Evolutionary conservation across 2,113 vertebrate genomes (phyloP).

Genomic region (Tiliqua scincoides): DNA sequence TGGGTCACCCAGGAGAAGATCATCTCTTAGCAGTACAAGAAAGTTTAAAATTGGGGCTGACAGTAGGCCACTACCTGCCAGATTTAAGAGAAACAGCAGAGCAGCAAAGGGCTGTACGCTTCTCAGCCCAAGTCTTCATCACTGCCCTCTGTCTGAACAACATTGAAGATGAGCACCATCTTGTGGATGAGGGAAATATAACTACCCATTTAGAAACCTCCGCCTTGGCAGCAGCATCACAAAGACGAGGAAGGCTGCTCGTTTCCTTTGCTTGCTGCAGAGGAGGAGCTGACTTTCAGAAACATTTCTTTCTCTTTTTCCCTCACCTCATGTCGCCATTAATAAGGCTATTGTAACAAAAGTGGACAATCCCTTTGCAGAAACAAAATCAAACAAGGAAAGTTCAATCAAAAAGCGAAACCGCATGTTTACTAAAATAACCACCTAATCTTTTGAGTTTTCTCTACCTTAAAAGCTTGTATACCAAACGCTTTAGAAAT

Average conservation of each 20-base stretch:
- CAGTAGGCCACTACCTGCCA: neutral
- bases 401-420: neutral
- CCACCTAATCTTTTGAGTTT: neutral
- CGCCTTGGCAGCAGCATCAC: neutral
- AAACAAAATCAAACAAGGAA: neutral
- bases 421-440: neutral
- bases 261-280: neutral
- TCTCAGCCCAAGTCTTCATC: neutral
- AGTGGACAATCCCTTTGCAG: neutral
- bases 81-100: neutral
- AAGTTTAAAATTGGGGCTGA: neutral
- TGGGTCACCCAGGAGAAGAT: neutral
- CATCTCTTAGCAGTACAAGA: neutral
- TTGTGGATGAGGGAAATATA: neutral
- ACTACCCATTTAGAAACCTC: neutral
- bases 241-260: neutral
- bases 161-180: neutral
- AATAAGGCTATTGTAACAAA: neutral
- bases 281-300: neutral
- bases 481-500: neutral
- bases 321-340: neutral
- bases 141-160: neutral
- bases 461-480: neutral
- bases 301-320: neutral
- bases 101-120: fast-evolving